Base-by-base conservation (phyloP, 92 coral and sea anemone species). In the Actinernus sp. region DNA sequence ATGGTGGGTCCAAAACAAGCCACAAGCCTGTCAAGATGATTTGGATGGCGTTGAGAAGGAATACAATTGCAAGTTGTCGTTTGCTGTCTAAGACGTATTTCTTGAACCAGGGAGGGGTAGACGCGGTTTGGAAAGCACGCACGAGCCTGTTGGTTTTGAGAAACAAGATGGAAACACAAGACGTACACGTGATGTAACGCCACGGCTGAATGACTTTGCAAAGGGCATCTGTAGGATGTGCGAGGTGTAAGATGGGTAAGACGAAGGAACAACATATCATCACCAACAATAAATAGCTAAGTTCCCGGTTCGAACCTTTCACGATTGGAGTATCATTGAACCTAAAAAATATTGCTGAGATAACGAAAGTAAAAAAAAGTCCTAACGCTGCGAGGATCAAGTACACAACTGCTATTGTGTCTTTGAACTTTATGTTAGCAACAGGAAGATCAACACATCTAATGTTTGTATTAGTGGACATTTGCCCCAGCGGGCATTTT, bases 271-370 rank as follows among this genome's bases (percentile, higher is more conserved):
- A 37, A 3, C 74, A 66, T 27, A 88, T 82, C 1, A 82, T 40
- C 7, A 69, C 48, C 25, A 88, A 65, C 67, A 88, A 44, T 8
- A 88, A 51, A 46, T 73, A 71, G 47, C 93, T 88, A 21, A 88
- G 86, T 26, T 88, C 93, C 9, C 93, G 82, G 32, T 88, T 88
- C 26, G 89, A 88, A 0, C 82, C 93, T 19, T 83, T 88, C 17
- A 88, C 86, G n/a, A 88, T 32, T 0, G 93, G 93, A 2, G 89
- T 88, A 50, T 76, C 54, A 28, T 68, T 62, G 31, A 69, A 20
- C 41, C 47, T 26, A 0, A 71, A 1, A 55, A 83, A 88, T 14
- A 82, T 69, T 10, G 43, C 68, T 39, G 64, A 28, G 0, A 86
- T 32, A 43, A 60, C 43, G 4, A 26, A 2, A 2, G 93, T 72